Base-by-base conservation (phyloP, 2,113 vertebrate species). In the Sardina pilchardus region DNA sequence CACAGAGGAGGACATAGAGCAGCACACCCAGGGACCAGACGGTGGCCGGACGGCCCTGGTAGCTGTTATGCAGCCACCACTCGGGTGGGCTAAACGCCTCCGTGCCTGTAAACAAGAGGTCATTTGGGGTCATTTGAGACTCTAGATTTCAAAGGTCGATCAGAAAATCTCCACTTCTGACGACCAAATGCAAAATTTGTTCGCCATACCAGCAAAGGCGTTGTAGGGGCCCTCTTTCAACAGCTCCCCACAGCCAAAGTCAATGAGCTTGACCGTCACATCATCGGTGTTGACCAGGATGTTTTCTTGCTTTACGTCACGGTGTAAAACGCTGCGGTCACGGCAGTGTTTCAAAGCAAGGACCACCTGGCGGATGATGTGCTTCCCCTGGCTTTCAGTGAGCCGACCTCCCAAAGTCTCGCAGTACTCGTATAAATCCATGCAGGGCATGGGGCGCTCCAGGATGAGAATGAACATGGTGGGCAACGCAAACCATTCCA, bases 301-400 rank as follows among this genome's bases (percentile, higher is more conserved):
- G 88, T 96, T 95, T 85, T 94, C 91, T 12, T 92, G 90, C 83
- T 95, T 95, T 83, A 94, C 89, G 88, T 94, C 93, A 0, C 91
- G 78, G 81, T 94, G 93, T 24, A 94, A 50, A 9, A 94, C 90
- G 0, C 91, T 92, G 0, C 90, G 87, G 17, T 88, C 4, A 6
- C 86, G 90, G 53, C 93, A 94, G 84, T 93, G 89, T 39, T 26
- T 84, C 6, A 88, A 87, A 0, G 91, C 92, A 8, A 86, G 83
- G 42, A 93, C 86, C 53, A 92, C 90, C 67, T 94, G 93, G 0
- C 75, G 50, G 63, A 94, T 91, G 30, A 93, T 88, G 4, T 63
- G 81, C 48, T 85, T 81, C 0, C 88, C 89, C 53, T 86, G 1
- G 0, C 44, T 63, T 82, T 93, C 93, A 2, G 81, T 43, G 56